Percentiles rank a stretch among this genome's conserved stretches.
These are phyloP conservation scores for Blomia tropicalis DNA, from an alignment of 2,888 invertebrate genomes.

Conservation along the genomic window DNA sequence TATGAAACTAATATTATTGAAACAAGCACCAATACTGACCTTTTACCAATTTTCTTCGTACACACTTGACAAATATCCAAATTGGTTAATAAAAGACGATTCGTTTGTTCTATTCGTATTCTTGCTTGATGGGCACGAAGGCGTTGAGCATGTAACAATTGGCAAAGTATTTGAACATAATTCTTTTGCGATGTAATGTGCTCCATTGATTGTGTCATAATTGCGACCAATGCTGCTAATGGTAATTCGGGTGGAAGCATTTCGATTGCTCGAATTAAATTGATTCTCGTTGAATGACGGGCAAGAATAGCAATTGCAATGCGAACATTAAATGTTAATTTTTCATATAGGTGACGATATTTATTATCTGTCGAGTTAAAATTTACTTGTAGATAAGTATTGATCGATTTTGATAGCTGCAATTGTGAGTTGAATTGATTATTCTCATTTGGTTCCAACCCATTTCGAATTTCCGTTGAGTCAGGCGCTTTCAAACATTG, in stretches of 20 bases:
- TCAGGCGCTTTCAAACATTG: slow-evolving; percentile 2
- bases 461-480: neutral
- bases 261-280: slow-evolving; percentile 52
- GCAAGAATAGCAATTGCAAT: slow-evolving; percentile 63
- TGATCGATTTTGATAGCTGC: neutral
- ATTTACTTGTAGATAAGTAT: neutral
- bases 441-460: neutral
- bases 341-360: neutral
- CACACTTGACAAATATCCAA: slow-evolving; percentile 77
- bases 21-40: slow-evolving; percentile 40
- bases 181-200: slow-evolving; percentile 60
- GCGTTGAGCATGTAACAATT: slow-evolving; percentile 66
- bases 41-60: slow-evolving; percentile 79
- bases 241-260: slow-evolving; percentile 63
- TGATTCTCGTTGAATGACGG: slow-evolving; percentile 64
- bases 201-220: slow-evolving; percentile 53
- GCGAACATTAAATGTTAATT: slow-evolving; percentile 50
- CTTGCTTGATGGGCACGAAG: slow-evolving; percentile 63
- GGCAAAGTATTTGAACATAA: slow-evolving; percentile 59
- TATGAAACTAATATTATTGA: slow-evolving; percentile 11
- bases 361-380: too few species aligned
- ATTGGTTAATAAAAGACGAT: slow-evolving; percentile 66
- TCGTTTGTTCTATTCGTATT: slow-evolving; percentile 56
- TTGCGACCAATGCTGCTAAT: slow-evolving; percentile 48
- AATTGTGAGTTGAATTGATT: neutral